Base-by-base conservation (phyloP, 2,113 vertebrate species). In the Poeciliopsis occidentalis region DNA sequence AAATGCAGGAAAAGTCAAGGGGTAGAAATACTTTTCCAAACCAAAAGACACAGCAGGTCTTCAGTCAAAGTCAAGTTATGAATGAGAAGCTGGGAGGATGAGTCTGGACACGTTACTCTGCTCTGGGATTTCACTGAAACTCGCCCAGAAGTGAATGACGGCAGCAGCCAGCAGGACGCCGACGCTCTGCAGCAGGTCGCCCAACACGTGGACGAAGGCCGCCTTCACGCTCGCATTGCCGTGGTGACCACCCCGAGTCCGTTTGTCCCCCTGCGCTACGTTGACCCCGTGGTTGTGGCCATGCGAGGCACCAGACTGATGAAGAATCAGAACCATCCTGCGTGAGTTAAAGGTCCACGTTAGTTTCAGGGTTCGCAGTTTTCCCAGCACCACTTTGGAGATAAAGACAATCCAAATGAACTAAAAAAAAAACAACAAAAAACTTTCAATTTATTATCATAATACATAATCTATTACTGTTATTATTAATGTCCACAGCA, bases 261-360 rank as follows among this genome's bases (percentile, higher is more conserved):
- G 26, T 0, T 31, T 22, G 10, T 44, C 4, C 4, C 10, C 10
- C 70, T 75, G 76, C 11, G 0, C 30, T 4, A 12, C 0, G 64
- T 69, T 15, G 22, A 94, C 91, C 15, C 90, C 77, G 0, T 95
- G 95, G 2, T 75, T 73, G 88, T 91, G 89, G 15, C 79, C 68
- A 26, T 94, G 92, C 3, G 83, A 63, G 22, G 51, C 22, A 0
- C 94, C 93, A 0, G 96, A 93, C 87, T 98, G 97, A 78, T 98
- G 95, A 80, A 99, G 95, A 62, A 93, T 93, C 78, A 96, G 47
- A n/a, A 95, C 96, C 97, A 98, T 96, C 86, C 97, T 98, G 31
- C 26, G 67, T 4, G 22, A 60, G 78, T 37, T 86, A 76, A 37
- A 41, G 13, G 39, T 15, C 27, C 34, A 11, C 10, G 10, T 37